Base-by-base conservation (phyloP, 2,888 invertebrate species). In the Dyspetes luteomarginatus region DNA sequence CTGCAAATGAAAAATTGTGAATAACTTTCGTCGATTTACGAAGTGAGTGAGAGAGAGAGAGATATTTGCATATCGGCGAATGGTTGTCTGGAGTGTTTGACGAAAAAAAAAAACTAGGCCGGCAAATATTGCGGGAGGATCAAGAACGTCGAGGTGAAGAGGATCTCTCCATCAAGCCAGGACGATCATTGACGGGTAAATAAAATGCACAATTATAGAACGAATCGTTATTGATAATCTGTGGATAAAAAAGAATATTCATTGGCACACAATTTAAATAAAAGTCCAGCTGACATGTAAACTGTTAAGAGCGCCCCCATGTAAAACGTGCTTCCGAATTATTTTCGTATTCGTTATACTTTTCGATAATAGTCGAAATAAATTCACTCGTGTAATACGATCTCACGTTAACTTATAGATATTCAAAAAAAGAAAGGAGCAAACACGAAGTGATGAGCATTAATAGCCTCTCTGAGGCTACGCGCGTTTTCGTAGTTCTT, bases 181-280 rank as follows among this genome's bases (percentile, higher is more conserved):
- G 50, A 48, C 15, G 19, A 43, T 50, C 26, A 69, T 62, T 77
- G n/a, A 55, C 45, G 62, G 76, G 76, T 77, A 77, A 77, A 69
- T 52, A 5, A 60, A 9, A 12, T 41, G 9, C 41, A 60, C 60
- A 41, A 43, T 36, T 36, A 60, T 56, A 28, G 15, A 24, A 30
- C 15, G 28, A 30, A 28, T n/a, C n/a, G 28, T n/a, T 17, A 26
- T 15, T 36, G 9, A 12, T 36, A 12, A 7, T 7, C 12, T 12
- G 36, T 36, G 7, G 12, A 36, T 7, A 36, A 36, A 12, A 36
- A 36, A 1, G 36, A 12, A 41, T 48, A 24, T 64, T 45, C 0
- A 24, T 9, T 64, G 7, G 15, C 12, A 0, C 36, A 36, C 12
- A 36, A 36, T 36, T 36, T 36, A n/a, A n/a, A n/a, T n/a, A n/a